These are phyloP conservation scores for Apocheima hispidaria DNA, from an alignment of 2,888 invertebrate species.

Conservation along the genomic window DNA sequence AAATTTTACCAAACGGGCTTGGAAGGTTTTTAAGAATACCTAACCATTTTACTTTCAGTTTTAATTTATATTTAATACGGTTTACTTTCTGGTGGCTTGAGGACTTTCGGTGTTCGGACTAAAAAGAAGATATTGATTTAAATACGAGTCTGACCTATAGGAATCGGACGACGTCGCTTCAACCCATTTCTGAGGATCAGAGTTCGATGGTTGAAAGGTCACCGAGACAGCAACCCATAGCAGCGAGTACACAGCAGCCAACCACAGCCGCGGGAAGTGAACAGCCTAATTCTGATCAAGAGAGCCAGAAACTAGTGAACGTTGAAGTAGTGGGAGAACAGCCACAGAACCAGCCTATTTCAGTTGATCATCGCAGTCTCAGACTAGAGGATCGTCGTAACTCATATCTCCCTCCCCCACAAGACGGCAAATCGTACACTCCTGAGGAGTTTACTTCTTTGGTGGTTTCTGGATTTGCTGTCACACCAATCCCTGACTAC, in stretches of 20 bases:
- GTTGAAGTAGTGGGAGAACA: slow-evolving; percentile 21
- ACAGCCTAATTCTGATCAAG: slow-evolving; percentile 25
- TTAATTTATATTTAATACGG: slow-evolving; percentile 18
- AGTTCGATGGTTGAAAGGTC: slow-evolving; percentile 36
- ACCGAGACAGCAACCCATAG: slow-evolving; percentile 29
- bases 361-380: slow-evolving; percentile 40
- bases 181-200: slow-evolving; percentile 40
- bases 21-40: slow-evolving; percentile 39
- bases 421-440: slow-evolving; percentile 44
- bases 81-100: slow-evolving; percentile 42
- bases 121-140: slow-evolving; percentile 39
- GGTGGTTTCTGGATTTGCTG: slow-evolving; percentile 42
- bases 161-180: slow-evolving; percentile 44
- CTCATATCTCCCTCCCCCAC: slow-evolving; percentile 41
- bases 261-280: slow-evolving; percentile 18
- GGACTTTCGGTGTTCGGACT: slow-evolving; percentile 40
- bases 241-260: slow-evolving; percentile 20
- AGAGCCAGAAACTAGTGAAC: slow-evolving; percentile 36
- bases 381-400: slow-evolving; percentile 42
- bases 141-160: slow-evolving; percentile 44
- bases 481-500: slow-evolving; percentile 42
- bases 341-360: slow-evolving; percentile 28
- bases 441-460: slow-evolving; percentile 45
- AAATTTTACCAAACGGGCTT: slow-evolving; percentile 34
- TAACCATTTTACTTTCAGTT: slow-evolving; percentile 33